Percentiles rank a stretch among this genome's conserved stretches.
phyloP scores from a whole-genome alignment of 2,113 vertebrate species.

The Lates calcarifer region DNA sequence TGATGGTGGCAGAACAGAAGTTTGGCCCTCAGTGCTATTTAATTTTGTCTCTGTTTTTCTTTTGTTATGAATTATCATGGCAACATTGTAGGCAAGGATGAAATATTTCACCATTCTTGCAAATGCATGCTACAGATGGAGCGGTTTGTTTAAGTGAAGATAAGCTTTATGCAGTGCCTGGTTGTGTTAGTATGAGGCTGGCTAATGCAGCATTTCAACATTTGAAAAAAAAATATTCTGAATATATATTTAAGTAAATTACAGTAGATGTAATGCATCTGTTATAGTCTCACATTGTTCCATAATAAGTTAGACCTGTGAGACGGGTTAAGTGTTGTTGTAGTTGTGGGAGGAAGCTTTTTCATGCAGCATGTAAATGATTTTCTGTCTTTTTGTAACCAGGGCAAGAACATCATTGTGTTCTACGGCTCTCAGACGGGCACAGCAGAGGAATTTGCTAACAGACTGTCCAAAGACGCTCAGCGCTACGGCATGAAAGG shows the following conservation, averaged over 20 bases:
- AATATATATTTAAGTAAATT: not conserved
- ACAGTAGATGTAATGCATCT: not conserved
- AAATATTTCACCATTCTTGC: not conserved
- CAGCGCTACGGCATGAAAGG: slow-evolving; percentile 97
- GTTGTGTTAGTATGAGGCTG: too few species aligned
- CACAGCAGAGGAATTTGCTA: slow-evolving; percentile 96
- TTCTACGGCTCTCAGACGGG: slow-evolving; percentile 99
- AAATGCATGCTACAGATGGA: not conserved
- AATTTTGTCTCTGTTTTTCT: not conserved
- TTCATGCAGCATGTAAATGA: not conserved
- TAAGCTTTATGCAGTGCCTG: not conserved
- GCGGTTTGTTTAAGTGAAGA: not conserved
- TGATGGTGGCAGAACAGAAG: slow-evolving; percentile 9
- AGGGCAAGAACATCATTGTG: slow-evolving; percentile 95
- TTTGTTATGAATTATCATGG: slow-evolving; percentile 20
- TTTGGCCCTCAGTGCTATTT: not conserved
- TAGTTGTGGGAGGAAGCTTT: not conserved
- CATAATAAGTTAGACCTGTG: not conserved
- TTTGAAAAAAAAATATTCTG: not conserved
- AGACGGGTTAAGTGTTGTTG: not conserved
- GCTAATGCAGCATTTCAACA: not conserved
- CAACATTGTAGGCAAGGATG: not conserved
- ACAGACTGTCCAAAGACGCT: slow-evolving; percentile 94
- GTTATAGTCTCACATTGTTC: not conserved
- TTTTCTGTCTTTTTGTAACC: slow-evolving; percentile 9